A percentile compares a stretch with the other conserved stretches of the same genome.
Evolutionary conservation across 1,140 invertebrate genomes (phyloP).

Genomic region (Nasonia longicornis): DNA sequence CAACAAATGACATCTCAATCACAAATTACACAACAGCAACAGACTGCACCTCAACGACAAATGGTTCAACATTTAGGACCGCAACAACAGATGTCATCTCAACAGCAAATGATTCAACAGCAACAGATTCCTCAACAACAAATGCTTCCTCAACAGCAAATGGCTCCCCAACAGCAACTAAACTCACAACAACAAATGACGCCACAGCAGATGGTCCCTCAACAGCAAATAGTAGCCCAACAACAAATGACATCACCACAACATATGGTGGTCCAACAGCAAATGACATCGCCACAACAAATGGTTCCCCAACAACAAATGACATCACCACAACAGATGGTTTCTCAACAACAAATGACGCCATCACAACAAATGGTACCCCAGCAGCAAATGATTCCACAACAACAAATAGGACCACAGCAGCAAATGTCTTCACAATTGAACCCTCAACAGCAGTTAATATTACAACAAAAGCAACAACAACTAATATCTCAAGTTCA

Average conservation of each 20-base stretch:
- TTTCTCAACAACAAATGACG: conserved; percentile 54
- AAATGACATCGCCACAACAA: conserved; percentile 51
- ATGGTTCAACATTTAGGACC: conserved; percentile 55
- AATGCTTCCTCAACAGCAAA: conserved; percentile 57
- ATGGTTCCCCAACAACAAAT: conserved; percentile 50
- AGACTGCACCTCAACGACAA: conserved; percentile 51
- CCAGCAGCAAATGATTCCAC: conserved; percentile 48
- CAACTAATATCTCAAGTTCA: conserved; percentile 57
- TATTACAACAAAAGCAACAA: conserved; percentile 49
- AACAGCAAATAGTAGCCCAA: neutral
- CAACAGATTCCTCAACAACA: conserved; percentile 57
- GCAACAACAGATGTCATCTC: conserved; percentile 58
- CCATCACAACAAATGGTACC: conserved; percentile 53
- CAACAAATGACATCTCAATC: conserved; percentile 55
- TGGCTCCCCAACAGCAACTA: conserved; percentile 52
- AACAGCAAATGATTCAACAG: conserved; percentile 51
- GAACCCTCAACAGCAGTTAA: conserved; percentile 50
- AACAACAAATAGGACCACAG: conserved; percentile 57
- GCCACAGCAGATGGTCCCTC: conserved; percentile 53
- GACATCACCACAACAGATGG: conserved; percentile 52
- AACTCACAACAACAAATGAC: conserved; percentile 51
- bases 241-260: neutral
- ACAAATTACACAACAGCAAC: conserved; percentile 48
- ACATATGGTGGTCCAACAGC: conserved; percentile 50
- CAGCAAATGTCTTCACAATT: conserved; percentile 52